Evolutionary conservation across 1,140 invertebrate genomes (phyloP), one percentile per base, ranked within the genome.

Genomic region (Pteromalus puparum): DNA sequence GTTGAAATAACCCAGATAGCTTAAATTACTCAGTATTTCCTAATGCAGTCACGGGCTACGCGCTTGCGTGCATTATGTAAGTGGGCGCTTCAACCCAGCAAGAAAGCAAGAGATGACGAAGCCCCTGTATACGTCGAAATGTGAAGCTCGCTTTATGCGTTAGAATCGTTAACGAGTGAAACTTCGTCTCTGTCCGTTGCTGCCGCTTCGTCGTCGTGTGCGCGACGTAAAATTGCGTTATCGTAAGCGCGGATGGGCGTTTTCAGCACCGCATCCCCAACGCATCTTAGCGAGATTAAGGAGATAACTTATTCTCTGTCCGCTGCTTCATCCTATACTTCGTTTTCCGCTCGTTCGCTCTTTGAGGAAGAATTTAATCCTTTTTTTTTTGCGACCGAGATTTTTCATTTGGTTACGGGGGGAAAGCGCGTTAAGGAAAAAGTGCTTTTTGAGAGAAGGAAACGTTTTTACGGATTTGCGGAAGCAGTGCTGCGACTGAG

Each of bases 231-330:
- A 79, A 79, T 68, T 79, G 77, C 34, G 77, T 68, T 79, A 79
- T 79, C 61, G 77, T 21, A 38, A 79, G 77, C 77, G 77, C 68
- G 34, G 42, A 79, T 79, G 77, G 77, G 77, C 77, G 77, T 79
- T 67, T 79, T 68, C 67, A 26, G n/a, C 1, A 26, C 34, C 53
- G 48, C 75, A 61, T 77, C 75, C 48, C 26, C 26, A 77, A 61
- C 48, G 46, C 24, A 48, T 77, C 77, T 79, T 79, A 38, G 28
- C 28, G 18, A n/a, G 65, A 79, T 79, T 79, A 68, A 79, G 61
- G 30, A 79, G 77, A 79, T 79, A 68, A 68, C 77, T 79, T 79
- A 34, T 79, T 79, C 30, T 34, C 26, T n/a, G 48, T 21, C n/a
- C 21, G 18, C 68, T 74, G 2, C 13, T 2, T 1, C 7, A 61